phyloP scores from a whole-genome alignment of 2,888 invertebrate species.

The Lypha dubia region DNA sequence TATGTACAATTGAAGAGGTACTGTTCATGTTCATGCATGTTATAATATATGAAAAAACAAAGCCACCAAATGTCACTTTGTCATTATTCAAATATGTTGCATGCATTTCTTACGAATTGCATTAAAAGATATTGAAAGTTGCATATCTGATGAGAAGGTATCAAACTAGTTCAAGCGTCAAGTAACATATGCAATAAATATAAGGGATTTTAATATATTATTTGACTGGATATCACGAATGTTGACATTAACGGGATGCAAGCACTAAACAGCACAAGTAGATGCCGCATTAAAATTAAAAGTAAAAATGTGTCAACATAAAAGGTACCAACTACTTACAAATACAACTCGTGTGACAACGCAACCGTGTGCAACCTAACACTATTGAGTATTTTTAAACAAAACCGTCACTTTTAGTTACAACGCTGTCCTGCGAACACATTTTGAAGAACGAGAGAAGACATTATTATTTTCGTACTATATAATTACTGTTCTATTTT shows the following conservation, averaged over 20 bases:
- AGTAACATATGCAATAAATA: background rate
- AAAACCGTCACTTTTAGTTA: too few species aligned
- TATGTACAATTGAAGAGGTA: background rate
- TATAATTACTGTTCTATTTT: too few species aligned
- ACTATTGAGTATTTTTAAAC: too few species aligned
- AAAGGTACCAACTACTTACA: too few species aligned
- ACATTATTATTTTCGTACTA: too few species aligned
- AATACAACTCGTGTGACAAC: too few species aligned
- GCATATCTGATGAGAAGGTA: background rate
- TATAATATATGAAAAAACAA: background rate
- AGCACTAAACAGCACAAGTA: background rate
- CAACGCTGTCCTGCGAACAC: too few species aligned
- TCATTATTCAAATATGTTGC: constrained; percentile 38
- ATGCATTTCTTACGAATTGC: constrained; percentile 35
- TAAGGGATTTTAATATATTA: background rate
- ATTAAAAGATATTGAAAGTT: background rate
- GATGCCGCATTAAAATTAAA: background rate
- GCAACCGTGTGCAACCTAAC: too few species aligned
- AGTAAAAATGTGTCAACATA: too few species aligned
- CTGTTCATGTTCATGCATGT: constrained; percentile 9
- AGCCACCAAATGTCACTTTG: background rate
- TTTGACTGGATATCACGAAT: constrained; percentile 12
- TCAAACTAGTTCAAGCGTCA: background rate
- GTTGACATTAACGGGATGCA: background rate
- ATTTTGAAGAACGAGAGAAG: too few species aligned